These are phyloP conservation scores for Glyphotaelius pellucidus DNA, from an alignment of 2,888 invertebrate genomes.

Conservation along the genomic window DNA sequence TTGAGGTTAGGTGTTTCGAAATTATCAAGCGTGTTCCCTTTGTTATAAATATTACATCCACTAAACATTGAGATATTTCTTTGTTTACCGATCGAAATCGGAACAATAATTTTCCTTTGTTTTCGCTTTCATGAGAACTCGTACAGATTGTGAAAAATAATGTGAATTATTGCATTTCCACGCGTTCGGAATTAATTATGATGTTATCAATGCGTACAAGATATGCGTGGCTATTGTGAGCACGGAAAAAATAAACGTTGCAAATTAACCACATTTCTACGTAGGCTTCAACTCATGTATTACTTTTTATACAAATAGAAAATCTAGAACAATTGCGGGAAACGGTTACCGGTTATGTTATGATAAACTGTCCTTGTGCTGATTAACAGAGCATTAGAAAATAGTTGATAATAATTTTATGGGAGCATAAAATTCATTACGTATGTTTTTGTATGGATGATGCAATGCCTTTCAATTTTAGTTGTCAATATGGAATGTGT, in stretches of 20 bases:
- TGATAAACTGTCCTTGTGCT: background rate
- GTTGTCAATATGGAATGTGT: background rate
- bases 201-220: background rate
- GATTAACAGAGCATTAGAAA: background rate
- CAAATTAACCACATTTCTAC: background rate
- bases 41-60: background rate
- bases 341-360: background rate
- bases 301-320: background rate
- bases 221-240: background rate
- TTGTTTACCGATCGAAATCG: background rate
- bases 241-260: background rate
- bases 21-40: background rate
- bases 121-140: slow-evolving; percentile 28
- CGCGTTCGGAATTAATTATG: background rate
- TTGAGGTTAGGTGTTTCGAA: background rate
- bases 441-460: background rate
- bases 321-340: background rate
- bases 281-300: background rate
- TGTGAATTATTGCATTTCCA: background rate
- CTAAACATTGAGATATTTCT: background rate
- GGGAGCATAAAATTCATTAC: no score
- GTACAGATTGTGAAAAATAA: background rate
- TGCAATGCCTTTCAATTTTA: background rate
- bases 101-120: background rate
- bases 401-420: background rate